Evolutionary conservation across 2,113 vertebrate species (phyloP), one percentile per base, ranked within the genome.

Genomic region (Lophura nycthemera): DNA sequence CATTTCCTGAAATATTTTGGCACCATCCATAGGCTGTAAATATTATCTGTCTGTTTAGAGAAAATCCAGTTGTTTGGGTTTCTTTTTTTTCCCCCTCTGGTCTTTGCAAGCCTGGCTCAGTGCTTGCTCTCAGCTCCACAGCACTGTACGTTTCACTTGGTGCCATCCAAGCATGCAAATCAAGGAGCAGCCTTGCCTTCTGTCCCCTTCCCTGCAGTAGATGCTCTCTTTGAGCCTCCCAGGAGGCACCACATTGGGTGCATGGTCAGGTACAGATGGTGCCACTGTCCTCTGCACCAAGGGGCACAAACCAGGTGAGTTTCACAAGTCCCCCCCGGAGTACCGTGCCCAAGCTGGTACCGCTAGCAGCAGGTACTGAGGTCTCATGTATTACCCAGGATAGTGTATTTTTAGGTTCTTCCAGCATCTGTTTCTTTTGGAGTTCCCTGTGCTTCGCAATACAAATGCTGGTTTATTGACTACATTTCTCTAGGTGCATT

Each of bases 1-100:
- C 86, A 92, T 96, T 96, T 96, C 95, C 93, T 96, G 82, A 96
- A 93, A 96, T 96, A 95, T 94, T 96, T 96, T 96, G 96, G 86
- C 95, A 93, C 75, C 54, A 36, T 50, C 32, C 48, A 0, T 48
- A 76, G 89, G 81, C 93, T 96, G 72, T 96, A 97, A 94, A 96
- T 97, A 95, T 82, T 96, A 85, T 88, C 91, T 90, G 81, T 86
- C 92, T 65, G 71, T 90, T 96, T 95, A 95, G 95, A 97, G 84
- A 93, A 92, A 94, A 89, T 86, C 86, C 63, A 77, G 67, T 94
- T 94, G 79, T 77, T 96, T 61, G 30, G 65, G 3, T 9, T 59
- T 71, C 63, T 54, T 67, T 67, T 61, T 34, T n/a, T 12, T 1
- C 3, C 63, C 20, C 19, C 15, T 13, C 34, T 74, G 88, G 75